phyloP scores from a whole-genome alignment of 2,797 vertebrate species.

The Gambusia yucatana region DNA sequence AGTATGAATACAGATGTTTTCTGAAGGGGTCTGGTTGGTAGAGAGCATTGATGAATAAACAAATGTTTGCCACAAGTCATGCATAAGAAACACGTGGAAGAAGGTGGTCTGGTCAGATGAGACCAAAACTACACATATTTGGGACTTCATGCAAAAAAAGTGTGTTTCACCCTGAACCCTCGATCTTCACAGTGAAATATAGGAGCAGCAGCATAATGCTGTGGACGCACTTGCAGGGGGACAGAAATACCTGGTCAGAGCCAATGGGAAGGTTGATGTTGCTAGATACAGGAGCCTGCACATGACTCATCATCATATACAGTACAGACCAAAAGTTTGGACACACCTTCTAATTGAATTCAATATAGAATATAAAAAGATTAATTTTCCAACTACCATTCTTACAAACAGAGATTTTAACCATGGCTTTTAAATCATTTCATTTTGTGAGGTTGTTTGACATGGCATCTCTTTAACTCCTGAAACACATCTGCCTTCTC shows the following conservation, averaged over 20 bases:
- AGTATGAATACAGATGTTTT: neutral
- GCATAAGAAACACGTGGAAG: neutral
- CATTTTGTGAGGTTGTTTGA: neutral
- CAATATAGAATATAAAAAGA: neutral
- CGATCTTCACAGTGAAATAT: neutral
- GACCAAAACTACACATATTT: neutral
- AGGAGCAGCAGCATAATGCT: neutral
- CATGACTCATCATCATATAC: neutral
- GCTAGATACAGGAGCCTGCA: neutral
- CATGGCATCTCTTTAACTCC: neutral
- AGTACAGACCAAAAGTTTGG: too few relatives aligned
- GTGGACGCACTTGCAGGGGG: neutral
- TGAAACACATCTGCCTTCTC: slow-evolving; percentile 36
- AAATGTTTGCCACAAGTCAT: neutral
- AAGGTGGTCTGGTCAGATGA: neutral
- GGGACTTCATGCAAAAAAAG: neutral
- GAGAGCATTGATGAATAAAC: neutral
- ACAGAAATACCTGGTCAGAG: neutral
- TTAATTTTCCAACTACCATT: neutral
- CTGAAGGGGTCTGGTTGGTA: neutral
- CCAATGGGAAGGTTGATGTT: neutral
- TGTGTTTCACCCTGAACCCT: neutral
- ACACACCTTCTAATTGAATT: too few relatives aligned
- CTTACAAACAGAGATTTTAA: neutral
- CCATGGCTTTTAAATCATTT: neutral